phyloP scores from a whole-genome alignment of 1,140 invertebrate genomes.

The Antheraea pernyi region DNA sequence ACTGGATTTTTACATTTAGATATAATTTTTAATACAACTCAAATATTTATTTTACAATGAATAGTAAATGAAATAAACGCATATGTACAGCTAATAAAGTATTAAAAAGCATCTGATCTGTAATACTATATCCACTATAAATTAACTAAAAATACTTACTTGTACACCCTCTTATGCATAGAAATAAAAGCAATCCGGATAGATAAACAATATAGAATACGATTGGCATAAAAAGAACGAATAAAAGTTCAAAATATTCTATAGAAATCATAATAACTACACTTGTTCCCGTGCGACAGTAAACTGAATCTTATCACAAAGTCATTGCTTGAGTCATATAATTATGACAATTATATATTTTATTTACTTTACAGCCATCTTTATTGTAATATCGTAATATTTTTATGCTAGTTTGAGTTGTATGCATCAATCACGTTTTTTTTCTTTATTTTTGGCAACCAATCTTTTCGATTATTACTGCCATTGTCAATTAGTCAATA shows the following conservation, averaged over 20 bases:
- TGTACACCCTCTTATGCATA: background rate
- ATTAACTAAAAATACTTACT: background rate
- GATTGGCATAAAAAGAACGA: background rate
- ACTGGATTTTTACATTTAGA: too few species aligned
- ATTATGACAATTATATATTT: background rate
- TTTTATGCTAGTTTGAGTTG: background rate
- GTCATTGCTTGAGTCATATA: too few species aligned
- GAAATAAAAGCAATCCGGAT: background rate
- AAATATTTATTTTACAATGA: too few species aligned
- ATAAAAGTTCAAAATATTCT: background rate
- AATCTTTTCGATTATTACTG: too few species aligned
- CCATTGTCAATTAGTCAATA: too few species aligned
- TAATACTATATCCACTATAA: too few species aligned
- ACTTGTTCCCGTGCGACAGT: background rate
- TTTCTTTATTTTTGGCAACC: too few species aligned
- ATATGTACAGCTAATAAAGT: too few species aligned
- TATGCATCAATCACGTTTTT: too few species aligned
- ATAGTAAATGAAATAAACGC: too few species aligned
- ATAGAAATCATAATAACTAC: background rate
- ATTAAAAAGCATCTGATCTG: too few species aligned
- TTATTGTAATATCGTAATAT: background rate
- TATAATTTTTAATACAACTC: too few species aligned
- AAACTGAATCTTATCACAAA: background rate
- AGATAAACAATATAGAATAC: slow-evolving; percentile 5
- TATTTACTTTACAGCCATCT: background rate